Base-by-base conservation (phyloP, 2,113 vertebrate genomes). In the Aythya baeri region DNA sequence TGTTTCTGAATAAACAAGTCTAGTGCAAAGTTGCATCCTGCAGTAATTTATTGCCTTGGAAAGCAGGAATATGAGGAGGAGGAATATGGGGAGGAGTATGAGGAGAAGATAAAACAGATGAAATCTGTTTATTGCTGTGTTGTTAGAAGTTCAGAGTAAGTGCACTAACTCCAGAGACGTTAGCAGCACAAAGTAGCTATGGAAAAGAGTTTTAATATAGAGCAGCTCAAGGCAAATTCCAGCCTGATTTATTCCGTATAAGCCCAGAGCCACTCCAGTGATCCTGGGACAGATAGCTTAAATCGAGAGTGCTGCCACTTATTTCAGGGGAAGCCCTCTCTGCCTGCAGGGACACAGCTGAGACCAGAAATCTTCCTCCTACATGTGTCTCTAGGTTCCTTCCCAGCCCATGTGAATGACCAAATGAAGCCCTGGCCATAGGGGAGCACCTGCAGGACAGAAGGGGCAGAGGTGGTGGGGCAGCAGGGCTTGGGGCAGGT, bases 11-110 rank as follows among this genome's bases (percentile, higher is more conserved):
- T 89, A 92, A 95, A 73, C 84, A 95, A 88, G 91, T 72, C 75
- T 80, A 34, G 46, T 46, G 61, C 73, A 84, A 94, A 93, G 86
- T 81, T 85, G 87, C 71, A 76, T 76, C 71, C 78, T 1, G 0
- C 66, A 73, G 71, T 91, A 68, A 95, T 95, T 95, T 92, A 83
- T 89, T 94, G 65, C 63, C 50, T 92, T 92, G 70, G 66, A 81
- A 93, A 83, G 76, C 86, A 84, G 3, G 31, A 32, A 31, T 55
- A 4, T 17, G 57, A 49, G 32, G 13, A 34, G 18, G 70, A 62
- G 72, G 49, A 83, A 4, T 43, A 63, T 1, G 49, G 82, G 0
- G 62, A 86, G 4, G 55, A 18, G 55, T 54, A 54, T 54, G 29
- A 65, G 38, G 38, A 57, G 21, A 43, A 46, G 31, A 46, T 68